phyloP scores from a whole-genome alignment of 2,797 vertebrate species.

The Percopsis omiscomaycus region DNA sequence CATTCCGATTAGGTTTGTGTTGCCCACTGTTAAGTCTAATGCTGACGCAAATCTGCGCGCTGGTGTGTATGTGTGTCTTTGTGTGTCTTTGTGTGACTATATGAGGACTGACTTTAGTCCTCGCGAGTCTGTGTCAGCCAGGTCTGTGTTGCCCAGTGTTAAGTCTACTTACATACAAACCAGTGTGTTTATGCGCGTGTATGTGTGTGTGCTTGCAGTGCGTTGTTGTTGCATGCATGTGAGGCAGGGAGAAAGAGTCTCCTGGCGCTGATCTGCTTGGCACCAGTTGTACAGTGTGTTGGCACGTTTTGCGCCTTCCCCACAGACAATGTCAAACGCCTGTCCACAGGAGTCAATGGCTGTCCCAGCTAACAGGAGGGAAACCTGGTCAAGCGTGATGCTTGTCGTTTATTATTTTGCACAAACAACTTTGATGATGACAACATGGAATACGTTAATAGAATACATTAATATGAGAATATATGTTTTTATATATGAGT shows the following conservation, averaged over 20 bases:
- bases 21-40: constrained; percentile 50
- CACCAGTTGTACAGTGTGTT: constrained; percentile 61
- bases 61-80: constrained; percentile 1
- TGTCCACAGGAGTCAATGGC: constrained; percentile 61
- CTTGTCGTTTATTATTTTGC: background rate
- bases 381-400: constrained; percentile 2
- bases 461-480: background rate
- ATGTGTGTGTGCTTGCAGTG: constrained; percentile 9
- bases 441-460: background rate
- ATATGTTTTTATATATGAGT: too few species aligned
- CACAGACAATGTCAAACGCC: constrained; percentile 73
- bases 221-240: constrained; percentile 5
- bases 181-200: constrained; percentile 4
- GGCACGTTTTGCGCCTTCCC: constrained; percentile 63
- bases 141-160: constrained; percentile 19
- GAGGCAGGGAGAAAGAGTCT: constrained; percentile 49
- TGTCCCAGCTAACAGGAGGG: constrained; percentile 29
- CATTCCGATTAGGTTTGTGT: constrained; percentile 61
- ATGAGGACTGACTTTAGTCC: constrained; percentile 4
- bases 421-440: background rate
- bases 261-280: constrained; percentile 74
- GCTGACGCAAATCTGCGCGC: constrained; percentile 56
- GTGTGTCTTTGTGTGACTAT: constrained; percentile 7
- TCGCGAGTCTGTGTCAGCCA: constrained; percentile 11
- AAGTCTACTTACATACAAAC: constrained; percentile 9